phyloP scores from a whole-genome alignment of 2,888 invertebrate genomes.

The Platycheirus albimanus region DNA sequence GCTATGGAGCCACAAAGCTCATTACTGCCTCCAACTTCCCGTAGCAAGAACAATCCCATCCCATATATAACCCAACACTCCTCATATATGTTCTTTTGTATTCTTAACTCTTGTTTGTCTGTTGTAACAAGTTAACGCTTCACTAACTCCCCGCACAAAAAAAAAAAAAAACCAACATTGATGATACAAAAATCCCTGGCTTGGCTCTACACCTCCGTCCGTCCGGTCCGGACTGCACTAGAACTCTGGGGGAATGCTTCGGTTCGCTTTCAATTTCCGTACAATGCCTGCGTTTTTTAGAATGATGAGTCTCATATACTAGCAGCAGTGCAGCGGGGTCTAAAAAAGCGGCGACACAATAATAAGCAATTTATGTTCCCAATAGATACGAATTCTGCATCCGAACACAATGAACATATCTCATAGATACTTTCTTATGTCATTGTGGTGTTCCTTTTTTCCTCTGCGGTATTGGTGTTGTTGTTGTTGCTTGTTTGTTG shows the following conservation, averaged over 20 bases:
- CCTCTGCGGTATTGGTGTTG: too few species aligned
- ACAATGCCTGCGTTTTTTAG: conserved; percentile 12
- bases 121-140: conserved; percentile 60
- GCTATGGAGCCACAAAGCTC: conserved; percentile 43
- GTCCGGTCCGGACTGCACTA: too few species aligned
- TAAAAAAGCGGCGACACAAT: conserved; percentile 10
- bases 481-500: conserved; percentile 1
- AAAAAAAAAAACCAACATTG: conserved; percentile 14
- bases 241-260: conserved; percentile 16
- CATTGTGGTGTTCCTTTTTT: not conserved
- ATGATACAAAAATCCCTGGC: conserved; percentile 3
- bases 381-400: conserved; percentile 46
- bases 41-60: conserved; percentile 27
- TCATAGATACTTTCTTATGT: conserved; percentile 61
- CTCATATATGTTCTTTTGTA: conserved; percentile 22
- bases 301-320: not conserved
- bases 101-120: conserved; percentile 17
- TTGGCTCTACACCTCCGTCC: not conserved
- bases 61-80: conserved; percentile 12
- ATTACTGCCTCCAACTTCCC: conserved; percentile 59
- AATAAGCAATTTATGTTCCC: conserved; percentile 50
- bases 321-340: too few species aligned
- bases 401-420: conserved; percentile 59
- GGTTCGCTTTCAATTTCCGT: conserved; percentile 62
- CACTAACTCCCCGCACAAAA: conserved; percentile 33